Base-by-base conservation (phyloP, 2,888 invertebrate genomes). In the Noctua janthe region DNA sequence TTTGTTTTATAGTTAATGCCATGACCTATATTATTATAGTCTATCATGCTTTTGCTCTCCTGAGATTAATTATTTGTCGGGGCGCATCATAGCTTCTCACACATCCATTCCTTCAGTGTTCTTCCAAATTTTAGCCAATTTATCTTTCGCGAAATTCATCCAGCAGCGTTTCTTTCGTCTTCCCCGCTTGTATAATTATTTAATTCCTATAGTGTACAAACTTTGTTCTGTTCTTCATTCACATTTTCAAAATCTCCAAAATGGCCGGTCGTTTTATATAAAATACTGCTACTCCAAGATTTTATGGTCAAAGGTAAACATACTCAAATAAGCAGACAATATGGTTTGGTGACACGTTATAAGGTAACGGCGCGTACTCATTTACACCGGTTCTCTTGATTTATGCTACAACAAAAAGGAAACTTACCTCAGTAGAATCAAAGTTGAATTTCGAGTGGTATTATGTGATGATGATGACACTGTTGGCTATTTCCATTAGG, bases 331-430 rank as follows among this genome's bases (percentile, higher is more conserved):
- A 43, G 76, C 89, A 91, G 89, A 94, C 93, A 94, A 94, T 95
- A 94, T 93, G 91, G 91, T 92, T 92, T 93, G 94, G 95, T 93
- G 95, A 96, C 96, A 94, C 92, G 92, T 93, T 88, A 81, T 81
- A 88, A 90, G 59, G 71, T 95, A 96, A 96, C 96, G 96, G 96
- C 90, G 87, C 89, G 94, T 91, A 92, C 96, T 94, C 94, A 94
- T 95, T 96, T 94, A 92, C 93, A 88, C 91, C 87, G 90, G 90
- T 91, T 90, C 70, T 83, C 71, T 73, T 78, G 29, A 70, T 80
- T 75, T 71, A 56, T 64, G 10, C 23, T 43, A 76, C 75, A 66
- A 86, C 85, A 23, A 92, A 92, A 89, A 84, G 51, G 51, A 88
- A 87, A 72, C 89, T 87, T 93, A 90, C 71, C 0, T 0, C 0